Conservation (phyloP, 2,113 vertebrate species). For the Apistogramma diplotaenia region DNA sequence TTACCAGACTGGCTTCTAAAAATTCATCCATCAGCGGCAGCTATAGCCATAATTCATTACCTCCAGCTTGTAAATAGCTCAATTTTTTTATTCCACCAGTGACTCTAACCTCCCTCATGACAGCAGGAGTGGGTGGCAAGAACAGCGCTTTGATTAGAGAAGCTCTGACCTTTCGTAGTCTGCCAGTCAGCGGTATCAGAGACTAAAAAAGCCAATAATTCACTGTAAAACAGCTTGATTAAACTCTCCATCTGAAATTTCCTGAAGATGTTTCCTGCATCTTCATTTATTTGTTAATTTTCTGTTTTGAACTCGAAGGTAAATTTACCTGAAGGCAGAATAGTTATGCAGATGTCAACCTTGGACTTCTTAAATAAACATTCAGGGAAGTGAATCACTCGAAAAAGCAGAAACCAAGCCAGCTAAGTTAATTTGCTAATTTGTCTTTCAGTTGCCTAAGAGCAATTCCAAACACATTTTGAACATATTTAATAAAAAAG, state of each 20-base stretch:
- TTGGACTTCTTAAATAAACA: background rate
- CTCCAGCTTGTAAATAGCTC: slow-evolving; percentile 36
- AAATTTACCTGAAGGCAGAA: background rate
- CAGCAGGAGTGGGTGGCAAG: slow-evolving; percentile 7
- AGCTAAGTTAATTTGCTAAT: background rate
- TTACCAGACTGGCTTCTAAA: slow-evolving; percentile 35
- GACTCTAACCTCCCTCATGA: background rate
- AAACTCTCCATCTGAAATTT: background rate
- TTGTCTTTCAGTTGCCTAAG: background rate
- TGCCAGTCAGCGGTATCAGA: slow-evolving; percentile 36
- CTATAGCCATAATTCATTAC: slow-evolving; percentile 31
- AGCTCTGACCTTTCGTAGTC: slow-evolving; percentile 42
- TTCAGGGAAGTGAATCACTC: background rate
- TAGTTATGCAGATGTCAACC: background rate
- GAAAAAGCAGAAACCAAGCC: background rate
- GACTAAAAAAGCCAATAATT: background rate
- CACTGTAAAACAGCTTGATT: slow-evolving; percentile 7
- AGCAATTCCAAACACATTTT: background rate
- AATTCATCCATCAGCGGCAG: slow-evolving; percentile 17
- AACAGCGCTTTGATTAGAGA: slow-evolving; percentile 29
- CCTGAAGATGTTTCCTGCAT: background rate
- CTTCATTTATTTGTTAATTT: background rate
- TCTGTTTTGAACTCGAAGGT: background rate
- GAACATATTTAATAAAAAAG: background rate
- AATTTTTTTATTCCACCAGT: slow-evolving; percentile 2